These are phyloP conservation scores for Dolomedes plantarius DNA, from an alignment of 2,888 invertebrate genomes.

Conservation along the genomic window DNA sequence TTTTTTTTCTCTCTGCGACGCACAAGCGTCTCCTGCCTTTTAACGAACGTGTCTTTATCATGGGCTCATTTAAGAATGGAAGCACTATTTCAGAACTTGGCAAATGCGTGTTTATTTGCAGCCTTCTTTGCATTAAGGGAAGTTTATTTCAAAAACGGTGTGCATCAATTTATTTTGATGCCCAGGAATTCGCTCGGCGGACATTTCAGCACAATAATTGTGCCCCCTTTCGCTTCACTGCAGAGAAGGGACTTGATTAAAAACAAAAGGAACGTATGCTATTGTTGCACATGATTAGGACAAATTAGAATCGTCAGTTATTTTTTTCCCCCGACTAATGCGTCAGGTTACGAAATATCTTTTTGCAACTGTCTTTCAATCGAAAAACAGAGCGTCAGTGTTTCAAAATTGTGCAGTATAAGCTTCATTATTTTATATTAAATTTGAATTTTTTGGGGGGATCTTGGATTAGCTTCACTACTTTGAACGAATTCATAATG, in stretches of 20 bases:
- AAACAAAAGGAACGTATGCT: not conserved
- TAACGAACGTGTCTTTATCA: slow-evolving; percentile 70
- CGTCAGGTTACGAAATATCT: too few species aligned
- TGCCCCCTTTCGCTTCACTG: slow-evolving; percentile 2
- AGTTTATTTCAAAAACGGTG: slow-evolving; percentile 67
- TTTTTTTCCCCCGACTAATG: too few species aligned
- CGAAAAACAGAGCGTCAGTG: too few species aligned
- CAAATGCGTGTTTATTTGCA: slow-evolving; percentile 60
- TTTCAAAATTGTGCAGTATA: too few species aligned
- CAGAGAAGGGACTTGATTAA: slow-evolving; percentile 7
- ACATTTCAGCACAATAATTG: slow-evolving; percentile 64
- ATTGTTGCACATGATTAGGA: slow-evolving; percentile 1
- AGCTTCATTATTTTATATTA: too few species aligned
- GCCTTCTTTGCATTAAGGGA: slow-evolving; percentile 44
- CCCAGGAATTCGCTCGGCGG: slow-evolving; percentile 50
- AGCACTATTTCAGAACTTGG: slow-evolving; percentile 59
- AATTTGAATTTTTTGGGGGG: too few species aligned
- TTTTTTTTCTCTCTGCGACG: slow-evolving; percentile 14
- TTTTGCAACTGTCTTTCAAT: too few species aligned
- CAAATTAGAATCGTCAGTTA: slow-evolving; percentile 4
- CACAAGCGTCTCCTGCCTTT: slow-evolving; percentile 34
- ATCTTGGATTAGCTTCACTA: too few species aligned
- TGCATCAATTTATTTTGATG: slow-evolving; percentile 69
- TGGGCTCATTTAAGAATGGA: slow-evolving; percentile 68
- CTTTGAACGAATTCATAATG: too few species aligned